phyloP scores from a whole-genome alignment of 2,797 vertebrate species.

The Jordanella pulchra region DNA sequence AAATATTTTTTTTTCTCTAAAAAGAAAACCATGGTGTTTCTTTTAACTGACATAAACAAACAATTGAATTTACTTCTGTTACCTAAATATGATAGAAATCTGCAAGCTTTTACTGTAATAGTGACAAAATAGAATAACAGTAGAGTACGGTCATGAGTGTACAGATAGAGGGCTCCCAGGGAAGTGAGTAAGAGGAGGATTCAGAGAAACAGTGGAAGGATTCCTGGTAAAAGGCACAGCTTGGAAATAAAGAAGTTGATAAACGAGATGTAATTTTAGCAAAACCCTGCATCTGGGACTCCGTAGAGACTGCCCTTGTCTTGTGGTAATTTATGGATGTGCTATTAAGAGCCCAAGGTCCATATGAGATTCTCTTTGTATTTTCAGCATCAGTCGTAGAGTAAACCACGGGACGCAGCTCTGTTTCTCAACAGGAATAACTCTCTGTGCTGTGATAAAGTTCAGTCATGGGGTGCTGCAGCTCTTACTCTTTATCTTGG shows the following conservation, averaged over 20 bases:
- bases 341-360: slow-evolving; percentile 64
- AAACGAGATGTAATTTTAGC: slow-evolving; percentile 75
- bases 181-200: slow-evolving; percentile 46
- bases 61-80: neutral
- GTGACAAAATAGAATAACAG: slow-evolving; percentile 29
- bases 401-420: slow-evolving; percentile 47
- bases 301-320: slow-evolving; percentile 71
- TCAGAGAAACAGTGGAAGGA: slow-evolving; percentile 54
- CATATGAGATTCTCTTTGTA: slow-evolving; percentile 57
- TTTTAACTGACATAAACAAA: neutral
- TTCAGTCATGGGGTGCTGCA: slow-evolving; percentile 19
- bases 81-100: neutral
- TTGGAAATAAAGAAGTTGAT: slow-evolving; percentile 70
- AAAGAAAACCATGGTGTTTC: neutral
- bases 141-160: slow-evolving; percentile 19
- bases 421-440: slow-evolving; percentile 47
- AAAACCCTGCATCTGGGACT: slow-evolving; percentile 58
- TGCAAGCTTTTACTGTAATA: slow-evolving; percentile 20
- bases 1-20: neutral
- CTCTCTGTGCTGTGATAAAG: slow-evolving; percentile 17
- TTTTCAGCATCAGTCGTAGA: slow-evolving; percentile 43
- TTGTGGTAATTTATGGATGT: slow-evolving; percentile 74
- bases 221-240: slow-evolving; percentile 56
- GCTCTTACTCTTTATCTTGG: slow-evolving; percentile 13
- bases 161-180: slow-evolving; percentile 27